Evolutionary conservation across 2,888 invertebrate species (phyloP).

Genomic region (Deilephila elpenor): DNA sequence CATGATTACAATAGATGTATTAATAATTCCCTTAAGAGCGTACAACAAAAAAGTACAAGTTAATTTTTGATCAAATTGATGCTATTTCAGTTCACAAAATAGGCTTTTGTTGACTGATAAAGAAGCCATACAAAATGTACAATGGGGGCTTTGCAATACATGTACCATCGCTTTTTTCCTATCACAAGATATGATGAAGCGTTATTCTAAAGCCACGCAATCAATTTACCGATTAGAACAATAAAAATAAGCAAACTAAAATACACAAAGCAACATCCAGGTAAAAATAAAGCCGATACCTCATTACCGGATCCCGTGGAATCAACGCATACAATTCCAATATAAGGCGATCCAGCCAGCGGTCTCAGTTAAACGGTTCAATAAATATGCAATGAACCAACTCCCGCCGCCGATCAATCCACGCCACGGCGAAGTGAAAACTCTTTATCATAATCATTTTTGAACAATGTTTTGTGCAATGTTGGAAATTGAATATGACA

Average conservation of each 20-base stretch:
- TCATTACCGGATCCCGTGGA: constrained; percentile 21
- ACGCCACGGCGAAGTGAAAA: constrained; percentile 46
- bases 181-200: too few species aligned
- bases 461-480: constrained; percentile 19
- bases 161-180: too few species aligned
- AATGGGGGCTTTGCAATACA: too few species aligned
- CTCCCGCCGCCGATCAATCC: constrained; percentile 62
- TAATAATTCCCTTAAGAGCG: neutral
- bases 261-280: neutral
- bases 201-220: too few species aligned
- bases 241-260: neutral
- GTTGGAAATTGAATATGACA: constrained; percentile 1
- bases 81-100: too few species aligned
- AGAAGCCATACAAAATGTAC: too few species aligned
- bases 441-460: constrained; percentile 25
- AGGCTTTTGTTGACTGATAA: too few species aligned
- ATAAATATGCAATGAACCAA: constrained; percentile 72
- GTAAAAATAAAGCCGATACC: constrained; percentile 8
- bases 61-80: too few species aligned
- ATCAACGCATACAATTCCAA: constrained; percentile 28
- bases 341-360: constrained; percentile 24
- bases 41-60: too few species aligned
- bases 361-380: constrained; percentile 55
- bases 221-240: too few species aligned
- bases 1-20: neutral